phyloP scores from a whole-genome alignment of 2,888 invertebrate genomes.

The Campoplex capitator region DNA sequence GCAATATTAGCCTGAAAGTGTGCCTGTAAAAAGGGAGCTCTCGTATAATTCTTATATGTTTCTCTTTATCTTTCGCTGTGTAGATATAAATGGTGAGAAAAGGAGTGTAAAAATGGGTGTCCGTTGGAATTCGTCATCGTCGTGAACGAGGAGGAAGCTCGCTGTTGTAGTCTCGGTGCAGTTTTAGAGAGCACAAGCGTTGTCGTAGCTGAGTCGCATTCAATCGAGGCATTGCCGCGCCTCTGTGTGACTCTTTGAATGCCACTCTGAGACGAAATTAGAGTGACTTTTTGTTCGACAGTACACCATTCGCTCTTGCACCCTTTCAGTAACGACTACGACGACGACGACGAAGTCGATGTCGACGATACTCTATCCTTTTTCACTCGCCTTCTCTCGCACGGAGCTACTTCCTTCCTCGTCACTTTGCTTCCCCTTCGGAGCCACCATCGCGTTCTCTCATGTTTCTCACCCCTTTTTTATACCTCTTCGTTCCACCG shows the following conservation, averaged over 20 bases:
- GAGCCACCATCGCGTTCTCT: conserved; percentile 31
- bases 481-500: conserved; percentile 33
- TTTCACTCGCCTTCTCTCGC: conserved; percentile 53
- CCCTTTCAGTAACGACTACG: conserved; percentile 62
- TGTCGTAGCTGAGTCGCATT: conserved; percentile 59
- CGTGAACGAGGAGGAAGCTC: conserved; percentile 50
- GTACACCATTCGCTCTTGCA: conserved; percentile 57
- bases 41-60: neutral
- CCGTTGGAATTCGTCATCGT: conserved; percentile 59
- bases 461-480: conserved; percentile 43
- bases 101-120: conserved; percentile 26
- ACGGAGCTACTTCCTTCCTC: conserved; percentile 56
- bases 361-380: conserved; percentile 53
- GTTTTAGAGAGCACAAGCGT: conserved; percentile 42
- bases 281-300: conserved; percentile 76
- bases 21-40: conserved; percentile 16
- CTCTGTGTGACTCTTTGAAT: conserved; percentile 66
- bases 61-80: conserved; percentile 4
- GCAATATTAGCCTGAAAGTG: conserved; percentile 55
- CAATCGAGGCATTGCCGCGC: conserved; percentile 61
- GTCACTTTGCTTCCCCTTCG: conserved; percentile 57
- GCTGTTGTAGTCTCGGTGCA: conserved; percentile 32
- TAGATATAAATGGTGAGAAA: conserved; percentile 32
- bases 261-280: conserved; percentile 75
- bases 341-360: conserved; percentile 55